Base-by-base conservation (phyloP, 2,888 invertebrate genomes). In the Homarus gammarus region DNA sequence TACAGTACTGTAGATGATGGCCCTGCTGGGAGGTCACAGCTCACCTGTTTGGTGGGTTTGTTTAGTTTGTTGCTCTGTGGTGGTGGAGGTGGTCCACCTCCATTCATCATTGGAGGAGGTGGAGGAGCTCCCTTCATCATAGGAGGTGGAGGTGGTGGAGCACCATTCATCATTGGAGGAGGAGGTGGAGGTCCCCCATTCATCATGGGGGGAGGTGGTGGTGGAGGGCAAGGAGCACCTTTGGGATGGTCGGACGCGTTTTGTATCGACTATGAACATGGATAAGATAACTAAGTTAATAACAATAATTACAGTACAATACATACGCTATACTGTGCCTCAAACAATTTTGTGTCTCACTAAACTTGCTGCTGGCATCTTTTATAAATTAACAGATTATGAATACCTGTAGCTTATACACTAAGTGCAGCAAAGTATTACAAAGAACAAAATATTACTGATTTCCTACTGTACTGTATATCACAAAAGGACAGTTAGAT, bases 191-290 rank as follows among this genome's bases (percentile, higher is more conserved):
- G 92, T 10, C 85, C 84, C 18, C 91, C 91, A 31, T 85, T 86
- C 44, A 90, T 68, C 68, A 92, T 90, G 18, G 92, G 92, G n/a
- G 91, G 87, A 10, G 93, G 92, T 38, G 93, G 93, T 33, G 93
- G 92, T 27, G 93, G 92, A 10, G 93, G 93, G 22, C 92, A 91
- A 82, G 94, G 96, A 93, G 93, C 51, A 88, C 90, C 61, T 88
- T 90, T 22, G 93, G 93, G 22, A 93, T 92, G 22, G 61, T 87
- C 87, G 18, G 82, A 49, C 22, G 90, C 33, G 61, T 86, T 86
- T 81, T 82, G 64, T 22, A 36, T 56, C 51, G 61, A 33, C 49
- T 72, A 33, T 15, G 72, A 70, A 51, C n/a, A n/a, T n/a, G n/a
- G n/a, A n/a, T n/a, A n/a, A n/a, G n/a, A n/a, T n/a, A n/a, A n/a